Evolutionary conservation across 2,888 invertebrate genomes (phyloP).

Genomic region (Zootermopsis nevadensis): DNA sequence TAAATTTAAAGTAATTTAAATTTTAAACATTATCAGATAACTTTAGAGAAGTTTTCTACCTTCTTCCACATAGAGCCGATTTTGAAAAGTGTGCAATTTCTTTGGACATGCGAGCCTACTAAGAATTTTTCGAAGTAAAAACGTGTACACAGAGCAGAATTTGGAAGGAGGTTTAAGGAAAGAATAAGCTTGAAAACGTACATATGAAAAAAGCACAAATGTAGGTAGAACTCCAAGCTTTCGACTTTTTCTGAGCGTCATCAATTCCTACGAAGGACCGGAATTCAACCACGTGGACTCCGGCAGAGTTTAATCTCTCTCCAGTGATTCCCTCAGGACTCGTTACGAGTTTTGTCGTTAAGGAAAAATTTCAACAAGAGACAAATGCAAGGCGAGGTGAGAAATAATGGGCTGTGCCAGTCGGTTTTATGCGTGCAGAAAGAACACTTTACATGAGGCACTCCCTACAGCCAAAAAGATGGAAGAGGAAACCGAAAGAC

Average conservation of each 20-base stretch:
- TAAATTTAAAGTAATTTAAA: too few relatives aligned
- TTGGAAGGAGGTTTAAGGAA: neutral
- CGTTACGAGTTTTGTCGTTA: conserved; percentile 49
- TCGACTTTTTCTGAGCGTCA: conserved; percentile 12
- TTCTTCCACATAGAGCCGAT: too few relatives aligned
- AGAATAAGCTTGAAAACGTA: neutral
- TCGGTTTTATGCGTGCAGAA: conserved; percentile 49
- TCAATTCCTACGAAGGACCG: conserved; percentile 24
- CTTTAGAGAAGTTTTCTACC: too few relatives aligned
- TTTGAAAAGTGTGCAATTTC: too few relatives aligned
- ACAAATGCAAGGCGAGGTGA: conserved; percentile 39
- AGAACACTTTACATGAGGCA: conserved; percentile 45
- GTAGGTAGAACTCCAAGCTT: neutral
- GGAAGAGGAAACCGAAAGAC: conserved; percentile 17
- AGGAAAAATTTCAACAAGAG: conserved; percentile 40
- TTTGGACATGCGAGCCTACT: too few relatives aligned
- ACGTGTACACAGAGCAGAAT: too few relatives aligned
- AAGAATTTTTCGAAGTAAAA: too few relatives aligned
- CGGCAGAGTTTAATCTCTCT: conserved; percentile 46
- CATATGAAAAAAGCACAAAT: neutral
- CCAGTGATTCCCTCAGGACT: conserved; percentile 49
- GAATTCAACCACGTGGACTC: neutral
- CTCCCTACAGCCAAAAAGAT: neutral
- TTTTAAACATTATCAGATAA: too few relatives aligned
- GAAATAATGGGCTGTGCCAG: conserved; percentile 47